These are phyloP conservation scores for Brachyalestes nurse DNA, from an alignment of 2,797 vertebrate genomes.

Conservation along the genomic window DNA sequence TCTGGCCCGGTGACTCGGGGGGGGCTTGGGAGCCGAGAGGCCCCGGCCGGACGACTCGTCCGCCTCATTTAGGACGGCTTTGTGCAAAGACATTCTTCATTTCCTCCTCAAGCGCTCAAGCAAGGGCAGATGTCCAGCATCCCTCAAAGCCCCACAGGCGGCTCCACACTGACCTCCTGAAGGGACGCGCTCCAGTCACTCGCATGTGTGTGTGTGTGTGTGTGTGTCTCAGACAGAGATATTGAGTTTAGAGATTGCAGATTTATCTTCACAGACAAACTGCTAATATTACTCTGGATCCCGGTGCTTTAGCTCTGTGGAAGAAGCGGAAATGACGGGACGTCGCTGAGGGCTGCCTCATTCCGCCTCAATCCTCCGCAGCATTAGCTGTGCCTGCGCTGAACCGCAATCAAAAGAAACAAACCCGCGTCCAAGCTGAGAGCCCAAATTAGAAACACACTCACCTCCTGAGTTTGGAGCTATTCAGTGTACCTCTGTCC, in stretches of 20 bases:
- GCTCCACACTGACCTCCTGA: slow-evolving; percentile 64
- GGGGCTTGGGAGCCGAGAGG: slow-evolving; percentile 47
- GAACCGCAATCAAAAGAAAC: slow-evolving; percentile 36
- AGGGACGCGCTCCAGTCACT: slow-evolving; percentile 39
- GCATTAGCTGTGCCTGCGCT: slow-evolving; percentile 43
- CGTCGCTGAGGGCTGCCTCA: slow-evolving; percentile 64
- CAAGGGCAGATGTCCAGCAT: slow-evolving; percentile 71
- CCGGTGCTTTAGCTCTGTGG: slow-evolving; percentile 68
- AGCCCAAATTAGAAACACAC: neutral
- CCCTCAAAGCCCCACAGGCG: slow-evolving; percentile 70
- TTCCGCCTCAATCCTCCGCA: slow-evolving; percentile 59
- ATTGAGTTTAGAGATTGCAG: slow-evolving; percentile 50
- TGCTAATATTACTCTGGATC: slow-evolving; percentile 74
- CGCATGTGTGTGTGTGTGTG: slow-evolving; percentile 40
- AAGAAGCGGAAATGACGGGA: slow-evolving; percentile 73
- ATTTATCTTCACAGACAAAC: slow-evolving; percentile 74
- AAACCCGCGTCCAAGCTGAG: neutral
- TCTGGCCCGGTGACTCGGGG: slow-evolving; percentile 40
- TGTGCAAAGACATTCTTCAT: slow-evolving; percentile 80
- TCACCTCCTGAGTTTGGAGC: neutral
- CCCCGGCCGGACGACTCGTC: slow-evolving; percentile 46
- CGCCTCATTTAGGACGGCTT: slow-evolving; percentile 77
- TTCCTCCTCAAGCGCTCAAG: slow-evolving; percentile 71
- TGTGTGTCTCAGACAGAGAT: slow-evolving; percentile 36
- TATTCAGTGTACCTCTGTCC: neutral